Conservation (phyloP, 2,113 vertebrate species). For the Scomber japonicus region DNA sequence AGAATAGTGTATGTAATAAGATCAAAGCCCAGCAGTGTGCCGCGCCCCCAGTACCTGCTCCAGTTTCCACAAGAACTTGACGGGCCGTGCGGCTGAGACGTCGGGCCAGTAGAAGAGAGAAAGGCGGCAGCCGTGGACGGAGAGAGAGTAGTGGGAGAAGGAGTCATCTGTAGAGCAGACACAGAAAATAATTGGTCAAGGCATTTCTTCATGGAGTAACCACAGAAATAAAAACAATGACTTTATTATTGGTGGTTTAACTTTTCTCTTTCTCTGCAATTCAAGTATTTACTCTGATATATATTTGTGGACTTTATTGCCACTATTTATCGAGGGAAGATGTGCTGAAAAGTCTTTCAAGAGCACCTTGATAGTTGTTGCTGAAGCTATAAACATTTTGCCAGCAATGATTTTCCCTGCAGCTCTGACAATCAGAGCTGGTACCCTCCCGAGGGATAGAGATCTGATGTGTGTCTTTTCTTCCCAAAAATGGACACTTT, state of each 20-base stretch:
- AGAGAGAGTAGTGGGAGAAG: conserved; percentile 95
- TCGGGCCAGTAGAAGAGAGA: conserved; percentile 97
- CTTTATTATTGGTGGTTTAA: conserved; percentile 14
- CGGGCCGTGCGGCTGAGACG: conserved; percentile 92
- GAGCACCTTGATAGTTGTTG: conserved; percentile 53
- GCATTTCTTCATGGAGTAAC: background rate
- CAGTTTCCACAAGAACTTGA: conserved; percentile 98
- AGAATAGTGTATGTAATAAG: conserved; percentile 3
- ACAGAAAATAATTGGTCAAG: conserved; percentile 8
- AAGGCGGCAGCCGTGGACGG: conserved; percentile 95
- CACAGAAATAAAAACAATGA: background rate
- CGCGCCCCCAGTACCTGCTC: conserved; percentile 90
- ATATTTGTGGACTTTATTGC: background rate
- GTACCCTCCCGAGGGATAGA: background rate
- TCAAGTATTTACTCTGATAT: background rate
- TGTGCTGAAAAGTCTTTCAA: conserved; percentile 41
- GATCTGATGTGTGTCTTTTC: background rate
- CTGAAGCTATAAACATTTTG: conserved; percentile 38
- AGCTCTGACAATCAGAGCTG: background rate
- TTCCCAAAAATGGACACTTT: background rate
- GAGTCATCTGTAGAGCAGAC: conserved; percentile 88
- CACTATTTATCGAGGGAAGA: background rate
- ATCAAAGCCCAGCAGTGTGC: conserved; percentile 25
- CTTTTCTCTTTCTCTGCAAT: background rate
- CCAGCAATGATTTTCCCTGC: background rate